phyloP scores from a whole-genome alignment of 2,797 vertebrate genomes.

The Pangasius macronema region DNA sequence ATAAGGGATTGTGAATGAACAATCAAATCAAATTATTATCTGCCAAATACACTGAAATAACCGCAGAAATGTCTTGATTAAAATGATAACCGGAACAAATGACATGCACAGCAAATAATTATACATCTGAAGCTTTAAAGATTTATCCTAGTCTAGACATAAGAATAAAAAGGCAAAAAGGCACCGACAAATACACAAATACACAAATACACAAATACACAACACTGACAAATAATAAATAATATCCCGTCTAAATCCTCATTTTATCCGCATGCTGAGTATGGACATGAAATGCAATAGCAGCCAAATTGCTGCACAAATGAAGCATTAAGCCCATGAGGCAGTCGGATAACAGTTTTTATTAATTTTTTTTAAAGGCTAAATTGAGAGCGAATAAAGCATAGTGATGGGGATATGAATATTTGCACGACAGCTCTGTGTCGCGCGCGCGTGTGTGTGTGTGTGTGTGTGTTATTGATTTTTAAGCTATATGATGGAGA shows the following conservation, averaged over 20 bases:
- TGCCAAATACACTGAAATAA: not conserved
- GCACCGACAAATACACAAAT: not conserved
- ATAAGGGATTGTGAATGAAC: not conserved
- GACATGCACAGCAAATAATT: not conserved
- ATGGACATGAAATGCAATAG: not conserved
- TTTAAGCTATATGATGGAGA: not conserved
- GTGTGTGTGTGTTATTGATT: constrained; percentile 13
- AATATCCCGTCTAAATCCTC: not conserved
- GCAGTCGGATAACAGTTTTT: not conserved
- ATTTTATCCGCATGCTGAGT: not conserved
- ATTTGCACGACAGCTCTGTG: not conserved
- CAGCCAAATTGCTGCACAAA: not conserved
- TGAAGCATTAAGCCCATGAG: not conserved
- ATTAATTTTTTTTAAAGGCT: too few species aligned
- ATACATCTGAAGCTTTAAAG: not conserved
- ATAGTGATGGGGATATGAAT: too few species aligned
- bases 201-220: not conserved
- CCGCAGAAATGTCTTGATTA: not conserved
- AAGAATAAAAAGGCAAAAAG: not conserved
- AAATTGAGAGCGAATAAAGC: not conserved
- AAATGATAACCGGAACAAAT: not conserved
- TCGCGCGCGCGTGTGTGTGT: not conserved
- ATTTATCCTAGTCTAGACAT: not conserved
- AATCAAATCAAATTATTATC: not conserved
- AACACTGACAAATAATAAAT: not conserved